These are phyloP conservation scores for Holocentrus rufus DNA, from an alignment of 2,797 vertebrate genomes.

Conservation along the genomic window DNA sequence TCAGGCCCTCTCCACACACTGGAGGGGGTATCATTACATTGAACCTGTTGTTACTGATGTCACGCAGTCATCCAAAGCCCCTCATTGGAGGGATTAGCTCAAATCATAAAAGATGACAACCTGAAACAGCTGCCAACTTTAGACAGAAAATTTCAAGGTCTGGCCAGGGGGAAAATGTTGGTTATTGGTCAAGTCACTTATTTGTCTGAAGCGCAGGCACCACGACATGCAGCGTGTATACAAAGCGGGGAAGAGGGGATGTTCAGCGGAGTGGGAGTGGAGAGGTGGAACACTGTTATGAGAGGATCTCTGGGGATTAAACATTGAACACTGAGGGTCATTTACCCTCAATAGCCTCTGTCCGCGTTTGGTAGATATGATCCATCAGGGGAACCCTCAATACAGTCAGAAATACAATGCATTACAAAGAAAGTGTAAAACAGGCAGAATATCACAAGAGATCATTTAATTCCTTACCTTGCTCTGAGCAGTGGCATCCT, in stretches of 20 bases:
- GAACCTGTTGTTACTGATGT: conserved; percentile 43
- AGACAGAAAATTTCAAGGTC: conserved; percentile 45
- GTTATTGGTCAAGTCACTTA: conserved; percentile 15
- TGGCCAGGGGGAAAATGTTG: background rate
- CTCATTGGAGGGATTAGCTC: conserved; percentile 47
- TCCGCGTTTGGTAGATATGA: no score
- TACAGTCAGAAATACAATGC: no score
- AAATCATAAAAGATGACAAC: conserved; percentile 39
- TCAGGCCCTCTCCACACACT: conserved; percentile 31
- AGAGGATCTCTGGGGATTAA: background rate
- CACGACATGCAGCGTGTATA: background rate
- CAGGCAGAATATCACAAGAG: no score
- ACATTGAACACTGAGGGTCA: background rate
- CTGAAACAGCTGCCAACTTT: conserved; percentile 49
- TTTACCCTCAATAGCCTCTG: background rate
- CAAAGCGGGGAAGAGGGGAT: conserved; percentile 11
- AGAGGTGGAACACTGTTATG: background rate
- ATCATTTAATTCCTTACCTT: conserved; percentile 71
- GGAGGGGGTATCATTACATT: conserved; percentile 54
- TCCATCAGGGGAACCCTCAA: no score
- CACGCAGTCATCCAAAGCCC: conserved; percentile 32
- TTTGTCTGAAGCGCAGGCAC: conserved; percentile 48
- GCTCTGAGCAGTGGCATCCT: conserved; percentile 70
- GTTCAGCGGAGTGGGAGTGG: background rate
- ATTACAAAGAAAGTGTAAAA: no score